Evolutionary conservation across 2,113 vertebrate genomes (phyloP), one percentile per base, ranked within the genome.

Genomic region (Tonatia bakeri): DNA sequence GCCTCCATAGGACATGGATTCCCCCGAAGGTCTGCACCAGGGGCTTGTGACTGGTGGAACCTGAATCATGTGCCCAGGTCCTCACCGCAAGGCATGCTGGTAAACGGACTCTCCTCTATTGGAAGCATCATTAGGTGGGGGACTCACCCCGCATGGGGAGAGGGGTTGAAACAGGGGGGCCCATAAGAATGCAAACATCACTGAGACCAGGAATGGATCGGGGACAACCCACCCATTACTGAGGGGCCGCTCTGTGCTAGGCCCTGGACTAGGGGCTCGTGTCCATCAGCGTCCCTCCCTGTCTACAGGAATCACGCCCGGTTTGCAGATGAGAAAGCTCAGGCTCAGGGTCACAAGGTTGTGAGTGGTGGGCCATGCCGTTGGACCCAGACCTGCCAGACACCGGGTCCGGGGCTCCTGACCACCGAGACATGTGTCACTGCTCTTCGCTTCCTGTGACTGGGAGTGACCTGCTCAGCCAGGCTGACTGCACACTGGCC

Each of bases 301-400:
- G 8, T 4, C n/a, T 65, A 28, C 54, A 61, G 40, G 26, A 75
- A 75, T 38, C 38, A 50, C 4, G 33, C 20, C 50, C 64, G 24
- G 40, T 50, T 50, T 50, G 28, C 76, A 43, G 43, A 28, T 26
- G 52, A 73, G 85, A 70, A 61, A 64, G n/a, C 76, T 72, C 52
- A 43, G 82, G 75, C 16, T 28, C 84, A 40, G 65, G 52, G 26
- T 47, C 65, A 61, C 52, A 82, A 24, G 52, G 19, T 2, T 4
- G 4, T 38, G 65, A 28, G 43, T 50, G 67, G 26, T 15, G 24
- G 40, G 67, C 31, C 1, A 5, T 0, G 0, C 75, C 14, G 5
- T 33, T 14, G 52, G 81, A 31, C 36, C 43, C 67, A 22, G 14
- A n/a, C 50, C 64, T n/a, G 14, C 40, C 33, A 72, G 65, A 72